Evolutionary conservation across 2,797 vertebrate species (phyloP).

Genomic region (Loriculus beryllinus): DNA sequence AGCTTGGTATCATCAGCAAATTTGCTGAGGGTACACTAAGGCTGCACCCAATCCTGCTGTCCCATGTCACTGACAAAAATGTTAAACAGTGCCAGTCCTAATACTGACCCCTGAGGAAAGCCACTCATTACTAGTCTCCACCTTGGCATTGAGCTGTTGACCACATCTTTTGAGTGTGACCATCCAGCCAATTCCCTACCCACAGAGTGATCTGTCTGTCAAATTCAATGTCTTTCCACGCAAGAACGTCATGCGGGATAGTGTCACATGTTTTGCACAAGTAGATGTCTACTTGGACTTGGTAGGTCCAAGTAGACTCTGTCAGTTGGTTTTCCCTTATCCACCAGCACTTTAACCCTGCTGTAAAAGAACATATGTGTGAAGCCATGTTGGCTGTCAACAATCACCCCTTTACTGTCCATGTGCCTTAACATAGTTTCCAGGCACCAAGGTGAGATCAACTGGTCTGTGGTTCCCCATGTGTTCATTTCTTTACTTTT

Average conservation of each 20-base stretch:
- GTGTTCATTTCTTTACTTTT: background rate
- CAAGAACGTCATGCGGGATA: background rate
- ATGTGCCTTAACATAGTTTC: background rate
- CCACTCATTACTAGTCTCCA: background rate
- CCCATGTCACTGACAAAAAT: background rate
- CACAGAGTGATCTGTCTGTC: background rate
- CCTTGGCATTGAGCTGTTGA: background rate
- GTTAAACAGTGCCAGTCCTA: background rate
- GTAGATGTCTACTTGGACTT: background rate
- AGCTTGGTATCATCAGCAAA: background rate
- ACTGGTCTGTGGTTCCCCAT: background rate
- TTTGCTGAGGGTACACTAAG: background rate
- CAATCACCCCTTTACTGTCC: background rate
- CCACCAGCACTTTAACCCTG: background rate
- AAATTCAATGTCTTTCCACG: background rate
- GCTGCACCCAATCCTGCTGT: background rate
- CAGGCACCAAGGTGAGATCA: background rate
- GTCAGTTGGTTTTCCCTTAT: background rate
- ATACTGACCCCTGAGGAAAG: background rate
- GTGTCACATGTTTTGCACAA: background rate
- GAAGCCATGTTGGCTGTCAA: background rate
- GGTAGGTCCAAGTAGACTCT: background rate
- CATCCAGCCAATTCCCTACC: background rate
- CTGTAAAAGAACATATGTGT: background rate
- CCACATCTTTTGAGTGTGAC: background rate